Base-by-base conservation (phyloP, 2,888 invertebrate species). In the Allacma fusca region DNA sequence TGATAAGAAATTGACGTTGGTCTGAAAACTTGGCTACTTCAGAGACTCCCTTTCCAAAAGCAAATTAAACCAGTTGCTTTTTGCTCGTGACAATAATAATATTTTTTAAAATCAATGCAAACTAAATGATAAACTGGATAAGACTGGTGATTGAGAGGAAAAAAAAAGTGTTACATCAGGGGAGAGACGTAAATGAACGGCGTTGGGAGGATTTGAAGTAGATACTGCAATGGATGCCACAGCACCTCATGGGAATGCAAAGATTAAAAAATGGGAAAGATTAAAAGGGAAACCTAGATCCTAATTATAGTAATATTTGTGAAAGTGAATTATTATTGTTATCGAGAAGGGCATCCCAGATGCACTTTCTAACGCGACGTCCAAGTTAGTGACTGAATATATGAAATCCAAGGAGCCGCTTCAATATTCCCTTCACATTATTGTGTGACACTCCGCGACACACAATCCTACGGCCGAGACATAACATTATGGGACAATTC, bases 301-400 rank as follows among this genome's bases (percentile, higher is more conserved):
- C 50, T 70, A 70, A 70, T 50, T 50, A 70, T 70, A 70, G 70
- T 70, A 69, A 23, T 24, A 40, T 70, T 70, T 70, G 44, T 70
- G 70, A 70, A 70, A 70, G 70, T 70, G 70, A 70, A 70, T 24
- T 50, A 50, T 50, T 28, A 21, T 50, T 19, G 28, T 26, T 70
- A 26, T 50, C 50, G 50, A 50, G 70, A 70, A 70, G 70, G 70
- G 70, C 70, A 70, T 70, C n/a, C 19, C 2, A 50, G 50, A 9
- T 50, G 50, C 50, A 50, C 50, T 50, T 40, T 67, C 43, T 21
- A 43, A 1, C 21, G 12, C 43, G n/a, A 1, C 16, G 0, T 1
- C 16, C 40, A 40, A 40, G 5, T 50, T 19, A 12, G 50, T 50
- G n/a, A 50, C 16, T 19, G n/a, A 50, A 50, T n/a, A 50, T n/a